Conservation (phyloP, 2,888 invertebrate genomes). For the Cartodere bifasciata region DNA sequence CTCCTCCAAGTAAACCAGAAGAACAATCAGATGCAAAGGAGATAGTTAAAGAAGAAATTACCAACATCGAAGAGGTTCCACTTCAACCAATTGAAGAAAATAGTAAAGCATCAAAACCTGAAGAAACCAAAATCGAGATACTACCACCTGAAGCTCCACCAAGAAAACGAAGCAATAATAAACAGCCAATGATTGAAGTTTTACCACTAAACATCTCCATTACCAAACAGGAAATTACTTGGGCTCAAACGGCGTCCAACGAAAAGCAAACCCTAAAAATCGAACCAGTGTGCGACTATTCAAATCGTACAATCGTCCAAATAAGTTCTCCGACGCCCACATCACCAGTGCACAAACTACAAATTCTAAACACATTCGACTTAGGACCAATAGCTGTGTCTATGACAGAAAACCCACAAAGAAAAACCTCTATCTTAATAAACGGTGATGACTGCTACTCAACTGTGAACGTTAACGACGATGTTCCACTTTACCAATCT, state of each 20-base stretch:
- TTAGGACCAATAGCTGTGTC: conserved; percentile 22
- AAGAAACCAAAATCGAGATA: not conserved
- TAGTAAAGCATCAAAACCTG: not conserved
- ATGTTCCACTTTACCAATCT: conserved; percentile 57
- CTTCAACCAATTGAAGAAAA: conserved; percentile 1
- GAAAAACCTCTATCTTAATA: conserved; percentile 60
- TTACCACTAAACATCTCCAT: too few relatives aligned
- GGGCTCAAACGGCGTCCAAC: not conserved
- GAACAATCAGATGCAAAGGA: not conserved
- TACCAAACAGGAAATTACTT: not conserved
- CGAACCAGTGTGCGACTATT: conserved; percentile 13
- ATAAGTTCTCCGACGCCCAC: conserved; percentile 31
- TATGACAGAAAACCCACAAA: conserved; percentile 28
- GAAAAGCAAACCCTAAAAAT: conserved; percentile 4
- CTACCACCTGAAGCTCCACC: conserved; percentile 31
- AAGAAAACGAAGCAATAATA: conserved; percentile 31
- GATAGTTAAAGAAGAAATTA: not conserved
- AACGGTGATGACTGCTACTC: conserved; percentile 63
- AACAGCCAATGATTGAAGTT: too few relatives aligned
- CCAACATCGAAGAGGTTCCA: not conserved
- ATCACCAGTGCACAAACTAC: conserved; percentile 38
- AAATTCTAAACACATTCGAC: conserved; percentile 39
- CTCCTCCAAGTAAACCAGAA: conserved; percentile 24
- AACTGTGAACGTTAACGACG: conserved; percentile 57
- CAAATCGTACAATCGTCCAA: conserved; percentile 37